Evolutionary conservation across 1,140 invertebrate species (phyloP).

Genomic region (Aleiodes sp.): DNA sequence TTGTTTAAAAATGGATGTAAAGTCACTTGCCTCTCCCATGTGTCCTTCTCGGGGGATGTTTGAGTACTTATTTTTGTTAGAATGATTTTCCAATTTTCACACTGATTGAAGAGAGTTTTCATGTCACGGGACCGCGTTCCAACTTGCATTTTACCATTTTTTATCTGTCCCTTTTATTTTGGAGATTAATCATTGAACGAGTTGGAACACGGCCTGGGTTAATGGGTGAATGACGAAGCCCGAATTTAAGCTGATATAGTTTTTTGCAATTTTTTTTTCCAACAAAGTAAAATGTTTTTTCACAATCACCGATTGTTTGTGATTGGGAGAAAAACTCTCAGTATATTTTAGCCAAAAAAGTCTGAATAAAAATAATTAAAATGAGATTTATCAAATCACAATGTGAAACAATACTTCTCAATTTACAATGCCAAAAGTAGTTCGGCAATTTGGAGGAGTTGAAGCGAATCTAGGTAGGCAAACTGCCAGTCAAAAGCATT

Average conservation of each 20-base stretch:
- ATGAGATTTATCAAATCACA: not conserved
- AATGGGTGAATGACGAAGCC: not conserved
- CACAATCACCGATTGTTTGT: too few relatives aligned
- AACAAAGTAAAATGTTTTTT: not conserved
- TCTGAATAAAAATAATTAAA: not conserved
- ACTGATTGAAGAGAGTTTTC: not conserved
- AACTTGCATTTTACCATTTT: slow-evolving; percentile 38
- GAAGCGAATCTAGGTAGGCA: slow-evolving; percentile 5
- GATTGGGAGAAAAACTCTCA: too few relatives aligned
- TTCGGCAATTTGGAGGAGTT: not conserved
- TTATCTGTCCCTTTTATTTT: not conserved
- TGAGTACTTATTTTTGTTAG: not conserved
- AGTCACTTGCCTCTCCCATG: slow-evolving; percentile 30
- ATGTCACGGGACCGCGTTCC: slow-evolving; percentile 39
- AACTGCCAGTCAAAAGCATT: not conserved
- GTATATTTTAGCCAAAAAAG: too few relatives aligned
- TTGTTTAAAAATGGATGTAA: slow-evolving; percentile 19
- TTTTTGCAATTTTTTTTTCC: not conserved
- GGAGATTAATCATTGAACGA: slow-evolving; percentile 34
- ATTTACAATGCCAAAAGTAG: not conserved
- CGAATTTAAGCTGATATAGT: not conserved
- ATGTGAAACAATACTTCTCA: not conserved
- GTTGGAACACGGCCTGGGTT: slow-evolving; percentile 50
- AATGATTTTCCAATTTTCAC: not conserved
- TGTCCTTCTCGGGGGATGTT: slow-evolving; percentile 5